phyloP scores from a whole-genome alignment of 2,113 vertebrate species.

The Vulpes lagopus region DNA sequence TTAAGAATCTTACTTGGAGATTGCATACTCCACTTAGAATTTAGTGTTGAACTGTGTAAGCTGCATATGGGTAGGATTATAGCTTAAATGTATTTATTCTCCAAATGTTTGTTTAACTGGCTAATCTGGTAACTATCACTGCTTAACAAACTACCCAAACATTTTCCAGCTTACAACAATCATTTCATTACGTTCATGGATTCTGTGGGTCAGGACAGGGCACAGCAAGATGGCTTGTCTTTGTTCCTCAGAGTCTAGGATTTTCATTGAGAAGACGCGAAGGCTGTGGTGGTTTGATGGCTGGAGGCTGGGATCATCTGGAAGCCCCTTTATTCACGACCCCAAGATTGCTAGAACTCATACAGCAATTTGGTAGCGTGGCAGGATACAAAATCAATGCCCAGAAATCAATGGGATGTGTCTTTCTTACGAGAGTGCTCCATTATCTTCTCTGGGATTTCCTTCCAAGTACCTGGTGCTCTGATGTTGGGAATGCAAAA shows the following conservation, averaged over 20 bases:
- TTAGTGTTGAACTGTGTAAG: neutral
- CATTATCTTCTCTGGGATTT: neutral
- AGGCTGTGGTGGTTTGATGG: neutral
- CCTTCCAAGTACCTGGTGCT: neutral
- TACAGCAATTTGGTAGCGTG: no score
- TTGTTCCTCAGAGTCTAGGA: neutral
- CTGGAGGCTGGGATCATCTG: neutral
- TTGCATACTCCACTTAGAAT: neutral
- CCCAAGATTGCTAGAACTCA: no score
- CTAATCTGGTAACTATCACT: conserved; percentile 5
- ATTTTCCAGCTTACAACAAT: neutral
- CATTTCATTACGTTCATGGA: neutral
- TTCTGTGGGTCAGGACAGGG: neutral
- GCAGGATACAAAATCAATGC: no score
- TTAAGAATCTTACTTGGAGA: neutral
- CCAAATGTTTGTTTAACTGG: conserved; percentile 2
- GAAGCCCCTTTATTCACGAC: neutral
- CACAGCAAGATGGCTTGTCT: neutral
- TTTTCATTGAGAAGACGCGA: neutral
- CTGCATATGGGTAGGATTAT: neutral
- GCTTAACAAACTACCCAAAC: neutral
- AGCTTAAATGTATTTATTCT: conserved; percentile 5
- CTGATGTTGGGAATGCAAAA: neutral
- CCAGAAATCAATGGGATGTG: no score
- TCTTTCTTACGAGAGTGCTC: neutral